Conservation (phyloP, 2,888 invertebrate species). For the Chesias legatella region DNA sequence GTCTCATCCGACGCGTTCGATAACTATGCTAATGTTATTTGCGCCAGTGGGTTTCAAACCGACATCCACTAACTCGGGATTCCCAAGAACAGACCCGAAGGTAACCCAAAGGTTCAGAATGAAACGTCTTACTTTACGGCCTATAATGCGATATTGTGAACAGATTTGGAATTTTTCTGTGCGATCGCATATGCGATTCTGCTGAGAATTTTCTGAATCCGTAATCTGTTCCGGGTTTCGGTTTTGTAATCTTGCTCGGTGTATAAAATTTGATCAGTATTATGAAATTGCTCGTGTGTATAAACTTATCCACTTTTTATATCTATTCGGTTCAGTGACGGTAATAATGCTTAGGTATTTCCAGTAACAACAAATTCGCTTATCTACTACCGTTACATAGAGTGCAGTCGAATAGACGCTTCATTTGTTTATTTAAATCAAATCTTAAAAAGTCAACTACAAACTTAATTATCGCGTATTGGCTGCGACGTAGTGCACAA, state of each 20-base stretch:
- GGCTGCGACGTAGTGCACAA: too few species aligned
- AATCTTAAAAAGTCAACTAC: too few species aligned
- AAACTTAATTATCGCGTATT: too few species aligned
- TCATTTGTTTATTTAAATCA: too few species aligned
- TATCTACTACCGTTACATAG: too few species aligned
- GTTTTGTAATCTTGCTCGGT: conserved; percentile 24
- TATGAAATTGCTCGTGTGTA: too few species aligned
- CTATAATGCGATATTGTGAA: conserved; percentile 47
- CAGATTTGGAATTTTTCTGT: conserved; percentile 48
- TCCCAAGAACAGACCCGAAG: conserved; percentile 50
- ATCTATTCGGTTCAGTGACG: too few species aligned
- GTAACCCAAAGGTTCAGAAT: conserved; percentile 43
- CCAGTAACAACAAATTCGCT: too few species aligned
- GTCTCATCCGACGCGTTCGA: conserved; percentile 76
- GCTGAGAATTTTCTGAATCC: conserved; percentile 26
- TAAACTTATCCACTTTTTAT: too few species aligned
- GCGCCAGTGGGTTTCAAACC: conserved; percentile 73
- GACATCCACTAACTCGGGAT: conserved; percentile 63
- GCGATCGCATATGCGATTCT: conserved; percentile 32
- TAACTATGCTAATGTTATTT: conserved; percentile 81
- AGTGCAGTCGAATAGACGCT: too few species aligned
- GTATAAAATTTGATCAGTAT: conserved; percentile 19
- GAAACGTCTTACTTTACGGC: conserved; percentile 51
- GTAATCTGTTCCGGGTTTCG: conserved; percentile 24
- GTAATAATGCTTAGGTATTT: too few species aligned